Evolutionary conservation across 2,797 vertebrate genomes (phyloP), one percentile per base, ranked within the genome.

Genomic region (Menidia menidia): DNA sequence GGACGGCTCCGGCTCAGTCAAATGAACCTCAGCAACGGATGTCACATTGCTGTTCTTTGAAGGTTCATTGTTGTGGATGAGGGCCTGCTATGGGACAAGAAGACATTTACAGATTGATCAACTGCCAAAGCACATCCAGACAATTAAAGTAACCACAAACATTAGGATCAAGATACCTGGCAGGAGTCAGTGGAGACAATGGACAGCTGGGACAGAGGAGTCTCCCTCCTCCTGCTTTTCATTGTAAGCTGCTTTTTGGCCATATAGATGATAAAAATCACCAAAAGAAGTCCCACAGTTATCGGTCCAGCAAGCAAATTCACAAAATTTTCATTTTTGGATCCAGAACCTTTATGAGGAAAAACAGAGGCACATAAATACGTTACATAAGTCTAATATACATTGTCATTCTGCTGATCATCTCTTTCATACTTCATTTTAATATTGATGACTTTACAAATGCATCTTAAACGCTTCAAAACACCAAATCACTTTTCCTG

Each of bases 221-320:
- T 44, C 25, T 5, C 18, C 19, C 77, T 16, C 53, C 52, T 75
- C 14, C 12, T n/a, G 51, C 52, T 75, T 12, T 14, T 88, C 32
- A 83, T 69, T 42, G 43, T 78, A 1, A 19, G 50, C 1, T 15
- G 0, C 62, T 89, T 91, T 4, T 86, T 91, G 41, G 1, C 4
- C 6, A 60, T 0, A 25, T 85, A 15, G 7, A 87, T 91, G 57
- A 88, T 2, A 5, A 75, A 0, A 50, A 60, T 3, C 2, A 66
- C 61, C 30, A 80, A 15, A 0, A 80, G 0, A 0, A 79, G 0
- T 2, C 39, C 43, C 6, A 35, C 9, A 42, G 8, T 33, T 1
- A 0, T 15, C 25, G 19, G 12, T 45, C 43, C 87, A 42, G 0
- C 33, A 2, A 79, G 44, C 4, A 78, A 0, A 6, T 66, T 45